A percentile compares a stretch with the other conserved stretches of the same genome.
Evolutionary conservation across 2,113 vertebrate genomes (phyloP).

Genomic region (Eubucco bourcierii): DNA sequence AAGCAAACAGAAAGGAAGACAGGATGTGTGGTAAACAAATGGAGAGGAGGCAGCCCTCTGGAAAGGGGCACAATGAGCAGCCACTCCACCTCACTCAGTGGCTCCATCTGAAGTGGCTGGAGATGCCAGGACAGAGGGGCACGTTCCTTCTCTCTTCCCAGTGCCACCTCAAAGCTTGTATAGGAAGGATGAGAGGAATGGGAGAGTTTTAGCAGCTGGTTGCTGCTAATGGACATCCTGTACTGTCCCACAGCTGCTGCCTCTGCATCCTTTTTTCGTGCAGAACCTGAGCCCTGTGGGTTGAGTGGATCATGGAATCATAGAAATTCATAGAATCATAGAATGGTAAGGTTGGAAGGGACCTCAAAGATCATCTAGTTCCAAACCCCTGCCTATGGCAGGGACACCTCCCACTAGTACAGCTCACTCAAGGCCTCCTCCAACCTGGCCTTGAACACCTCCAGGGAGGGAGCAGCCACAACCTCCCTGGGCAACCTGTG

Average conservation of each 20-base stretch:
- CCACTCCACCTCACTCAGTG: conserved; percentile 5
- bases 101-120: conserved; percentile 72
- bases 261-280: neutral
- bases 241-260: neutral
- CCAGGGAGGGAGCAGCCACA: too few relatives aligned
- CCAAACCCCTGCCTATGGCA: too few relatives aligned
- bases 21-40: conserved; percentile 84
- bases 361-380: too few relatives aligned
- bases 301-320: accelerated
- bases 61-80: conserved; percentile 31
- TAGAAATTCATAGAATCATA: neutral
- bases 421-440: too few relatives aligned
- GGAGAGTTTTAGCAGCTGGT: neutral
- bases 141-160: neutral
- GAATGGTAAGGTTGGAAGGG: too few relatives aligned
- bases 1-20: conserved; percentile 77
- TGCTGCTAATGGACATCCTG: accelerated
- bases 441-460: too few relatives aligned
- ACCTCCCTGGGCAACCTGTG: too few relatives aligned
- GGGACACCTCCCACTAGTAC: too few relatives aligned
- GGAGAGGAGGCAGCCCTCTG: conserved; percentile 67
- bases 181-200: neutral
- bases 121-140: conserved; percentile 73
- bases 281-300: accelerated
- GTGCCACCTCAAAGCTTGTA: neutral